Percentiles rank a stretch among this genome's conserved stretches.
phyloP scores from a whole-genome alignment of 2,888 invertebrate genomes.

The Drosophila maculinotata region DNA sequence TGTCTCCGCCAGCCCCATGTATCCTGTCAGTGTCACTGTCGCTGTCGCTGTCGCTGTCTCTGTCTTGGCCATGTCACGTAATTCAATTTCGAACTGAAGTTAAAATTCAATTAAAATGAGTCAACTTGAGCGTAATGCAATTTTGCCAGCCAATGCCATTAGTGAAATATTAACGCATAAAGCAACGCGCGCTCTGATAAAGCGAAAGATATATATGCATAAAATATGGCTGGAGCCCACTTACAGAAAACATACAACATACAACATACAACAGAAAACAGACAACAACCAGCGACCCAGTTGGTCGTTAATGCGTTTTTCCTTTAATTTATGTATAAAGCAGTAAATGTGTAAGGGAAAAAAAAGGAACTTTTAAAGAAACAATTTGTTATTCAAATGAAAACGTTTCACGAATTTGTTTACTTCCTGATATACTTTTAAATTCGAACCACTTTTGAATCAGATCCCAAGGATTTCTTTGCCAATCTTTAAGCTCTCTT shows the following conservation, averaged over 20 bases:
- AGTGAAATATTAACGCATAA: conserved; percentile 81
- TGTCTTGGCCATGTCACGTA: conserved; percentile 71
- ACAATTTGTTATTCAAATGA: background rate
- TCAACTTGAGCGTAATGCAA: conserved; percentile 82
- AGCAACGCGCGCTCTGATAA: conserved; percentile 37
- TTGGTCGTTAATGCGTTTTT: conserved; percentile 40
- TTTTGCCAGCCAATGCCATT: conserved; percentile 80
- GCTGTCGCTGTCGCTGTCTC: conserved; percentile 18
- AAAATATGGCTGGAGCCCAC: conserved; percentile 32
- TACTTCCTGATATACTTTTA: too few relatives aligned
- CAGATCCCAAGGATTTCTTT: too few relatives aligned
- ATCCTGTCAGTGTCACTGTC: conserved; percentile 3
- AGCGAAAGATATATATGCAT: conserved; percentile 38
- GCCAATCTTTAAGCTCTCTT: too few relatives aligned
- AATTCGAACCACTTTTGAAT: too few relatives aligned
- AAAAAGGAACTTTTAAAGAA: background rate
- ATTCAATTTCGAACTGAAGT: conserved; percentile 82
- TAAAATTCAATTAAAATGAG: conserved; percentile 81
- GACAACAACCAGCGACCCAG: conserved; percentile 4
- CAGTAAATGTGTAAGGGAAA: conserved; percentile 18
- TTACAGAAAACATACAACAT: background rate
- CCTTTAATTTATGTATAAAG: conserved; percentile 42
- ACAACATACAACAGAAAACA: too few relatives aligned
- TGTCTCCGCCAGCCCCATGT: conserved; percentile 1
- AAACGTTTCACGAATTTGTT: too few relatives aligned